Base-by-base conservation (phyloP, 1,140 invertebrate species). In the Caenorhabditis brenneri region DNA sequence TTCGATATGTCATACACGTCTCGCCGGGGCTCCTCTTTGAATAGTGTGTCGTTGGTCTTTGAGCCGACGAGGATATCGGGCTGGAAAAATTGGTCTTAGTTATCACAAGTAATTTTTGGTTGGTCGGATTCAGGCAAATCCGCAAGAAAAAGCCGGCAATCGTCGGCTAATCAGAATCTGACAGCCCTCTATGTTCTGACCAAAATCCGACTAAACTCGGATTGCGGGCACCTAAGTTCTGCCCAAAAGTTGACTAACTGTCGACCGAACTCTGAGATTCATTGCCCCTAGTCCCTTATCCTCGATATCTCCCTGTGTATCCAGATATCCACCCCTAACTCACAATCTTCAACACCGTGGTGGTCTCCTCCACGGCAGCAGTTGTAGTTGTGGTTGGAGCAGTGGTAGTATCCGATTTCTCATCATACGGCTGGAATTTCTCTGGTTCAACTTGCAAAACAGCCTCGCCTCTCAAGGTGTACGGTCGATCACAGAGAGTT, bases 341-440 rank as follows among this genome's bases (percentile, higher is more conserved):
- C 10, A 78, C 65, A 60, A 84, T 80, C 58, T 42, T 74, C 27
- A 84, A 84, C 10, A 16, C 39, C 3, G 80, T 80, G 1, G 80
- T 81, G 9, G 84, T 69, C 27, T 78, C 80, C 7, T 58, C 65
- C 15, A 69, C 46, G 10, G 24, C 60, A 31, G 69, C 16, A 9
- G 60, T 85, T 29, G 81, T 79, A 1, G 65, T 80, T 19, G 81
- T 86, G 2, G 85, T 36, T 33, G 83, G 74, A 19, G 55, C 69
- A 33, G 85, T 86, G n/a, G 85, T 86, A 1, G 85, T 86, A 46
- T 86, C 85, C 16, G 29, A 33, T 15, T 53, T 42, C 42, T 79
- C 81, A 46, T 86, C 74, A 51, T 86, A 86, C 31, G 55, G 65
- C 49, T 84, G 48, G n/a, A 86, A 81, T 79, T 79, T 83, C 31